These are phyloP conservation scores for Drosophila nebulosa DNA, from an alignment of 1,140 invertebrate genomes.

Conservation along the genomic window DNA sequence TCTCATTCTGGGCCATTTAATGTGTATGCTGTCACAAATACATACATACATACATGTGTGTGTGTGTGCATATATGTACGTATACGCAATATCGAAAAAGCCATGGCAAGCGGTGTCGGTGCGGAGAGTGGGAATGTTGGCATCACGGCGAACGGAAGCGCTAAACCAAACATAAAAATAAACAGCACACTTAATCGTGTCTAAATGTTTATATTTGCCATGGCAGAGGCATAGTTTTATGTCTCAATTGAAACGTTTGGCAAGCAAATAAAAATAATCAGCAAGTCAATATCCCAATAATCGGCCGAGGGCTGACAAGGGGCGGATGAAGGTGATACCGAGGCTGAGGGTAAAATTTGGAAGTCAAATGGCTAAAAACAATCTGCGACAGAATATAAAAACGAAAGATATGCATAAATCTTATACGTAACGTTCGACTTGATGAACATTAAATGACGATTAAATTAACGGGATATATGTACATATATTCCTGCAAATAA, in stretches of 20 bases:
- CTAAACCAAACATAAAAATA: constrained; percentile 77
- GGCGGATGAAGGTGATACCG: not conserved
- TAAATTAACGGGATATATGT: no score
- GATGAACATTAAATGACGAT: no score
- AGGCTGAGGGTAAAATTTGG: not conserved
- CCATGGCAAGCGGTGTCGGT: not conserved
- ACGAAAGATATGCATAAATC: constrained; percentile 54
- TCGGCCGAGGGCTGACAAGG: not conserved
- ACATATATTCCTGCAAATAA: no score
- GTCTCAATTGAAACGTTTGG: constrained; percentile 68
- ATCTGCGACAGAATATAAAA: constrained; percentile 14
- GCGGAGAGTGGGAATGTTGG: not conserved
- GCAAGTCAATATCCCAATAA: constrained; percentile 60
- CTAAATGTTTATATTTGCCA: constrained; percentile 72
- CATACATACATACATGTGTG: not conserved
- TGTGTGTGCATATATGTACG: not conserved
- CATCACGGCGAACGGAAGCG: constrained; percentile 53
- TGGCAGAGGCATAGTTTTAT: constrained; percentile 69
- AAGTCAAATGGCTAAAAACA: not conserved
- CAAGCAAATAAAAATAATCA: constrained; percentile 75
- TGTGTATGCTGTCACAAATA: constrained; percentile 13
- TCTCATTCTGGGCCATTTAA: constrained; percentile 66
- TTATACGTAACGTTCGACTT: constrained; percentile 16
- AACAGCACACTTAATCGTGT: constrained; percentile 76
- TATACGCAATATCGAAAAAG: constrained; percentile 49